These are phyloP conservation scores for Pseudomyrmex gracilis DNA, from an alignment of 1,140 invertebrate genomes.

Conservation along the genomic window DNA sequence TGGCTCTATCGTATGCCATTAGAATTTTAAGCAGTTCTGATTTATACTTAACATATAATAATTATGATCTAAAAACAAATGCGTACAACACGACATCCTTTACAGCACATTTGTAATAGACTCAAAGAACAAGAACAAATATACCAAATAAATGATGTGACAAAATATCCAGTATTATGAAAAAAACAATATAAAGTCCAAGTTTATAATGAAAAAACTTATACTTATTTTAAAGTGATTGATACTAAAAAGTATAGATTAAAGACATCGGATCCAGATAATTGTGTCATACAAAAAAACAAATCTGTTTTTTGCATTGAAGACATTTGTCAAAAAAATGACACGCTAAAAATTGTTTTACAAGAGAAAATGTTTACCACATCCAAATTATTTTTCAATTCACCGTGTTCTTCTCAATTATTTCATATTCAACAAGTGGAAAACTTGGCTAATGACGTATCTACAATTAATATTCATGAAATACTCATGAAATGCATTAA, in stretches of 20 bases:
- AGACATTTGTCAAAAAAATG: slow-evolving; percentile 2
- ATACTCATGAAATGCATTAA: slow-evolving; percentile 4
- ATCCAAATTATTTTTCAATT: slow-evolving; percentile 13
- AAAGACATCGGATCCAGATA: not conserved
- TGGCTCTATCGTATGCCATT: too few relatives aligned
- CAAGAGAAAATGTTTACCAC: not conserved
- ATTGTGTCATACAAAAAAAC: not conserved
- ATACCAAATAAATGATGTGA: not conserved
- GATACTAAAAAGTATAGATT: not conserved
- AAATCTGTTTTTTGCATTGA: slow-evolving; percentile 6
- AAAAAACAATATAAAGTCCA: slow-evolving; percentile 7
- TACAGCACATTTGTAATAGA: too few relatives aligned
- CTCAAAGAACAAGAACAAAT: slow-evolving; percentile 4
- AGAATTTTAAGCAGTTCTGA: too few relatives aligned
- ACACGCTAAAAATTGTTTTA: not conserved
- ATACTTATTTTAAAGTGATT: not conserved
- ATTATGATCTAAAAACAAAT: too few relatives aligned
- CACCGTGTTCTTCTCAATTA: slow-evolving; percentile 22
- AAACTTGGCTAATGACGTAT: slow-evolving; percentile 5
- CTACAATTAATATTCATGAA: slow-evolving; percentile 3
- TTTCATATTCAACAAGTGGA: slow-evolving; percentile 13
- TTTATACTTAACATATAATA: too few relatives aligned
- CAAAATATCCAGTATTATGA: slow-evolving; percentile 1
- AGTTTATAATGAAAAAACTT: not conserved
- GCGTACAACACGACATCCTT: too few relatives aligned